Evolutionary conservation across 1,140 invertebrate genomes (phyloP).

Genomic region (Drosophila prosaltans): DNA sequence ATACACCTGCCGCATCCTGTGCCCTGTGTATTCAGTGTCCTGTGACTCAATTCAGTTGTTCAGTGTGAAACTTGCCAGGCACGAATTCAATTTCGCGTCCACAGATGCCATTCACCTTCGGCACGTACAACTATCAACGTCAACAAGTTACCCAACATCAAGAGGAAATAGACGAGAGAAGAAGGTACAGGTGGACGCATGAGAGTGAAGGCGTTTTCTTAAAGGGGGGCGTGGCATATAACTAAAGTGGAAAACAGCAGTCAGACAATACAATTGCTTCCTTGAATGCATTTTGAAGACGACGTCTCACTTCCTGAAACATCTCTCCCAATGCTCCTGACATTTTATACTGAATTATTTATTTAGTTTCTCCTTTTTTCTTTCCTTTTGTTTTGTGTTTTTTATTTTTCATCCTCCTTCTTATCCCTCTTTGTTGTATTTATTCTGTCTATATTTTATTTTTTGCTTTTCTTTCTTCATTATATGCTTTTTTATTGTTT

Average conservation of each 20-base stretch:
- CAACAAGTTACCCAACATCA: constrained; percentile 72
- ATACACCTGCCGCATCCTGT: constrained; percentile 21
- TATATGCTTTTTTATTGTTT: constrained; percentile 61
- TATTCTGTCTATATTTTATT: constrained; percentile 35
- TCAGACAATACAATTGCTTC: constrained; percentile 81
- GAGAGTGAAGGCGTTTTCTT: neutral
- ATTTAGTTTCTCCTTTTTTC: constrained; percentile 51
- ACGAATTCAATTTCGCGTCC: constrained; percentile 82
- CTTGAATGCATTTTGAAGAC: constrained; percentile 68
- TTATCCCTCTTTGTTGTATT: constrained; percentile 30
- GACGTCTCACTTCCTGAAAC: constrained; percentile 56
- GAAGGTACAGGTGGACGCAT: neutral
- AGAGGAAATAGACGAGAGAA: neutral
- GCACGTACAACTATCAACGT: constrained; percentile 80
- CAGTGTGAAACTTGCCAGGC: constrained; percentile 61
- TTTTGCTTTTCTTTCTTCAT: constrained; percentile 38
- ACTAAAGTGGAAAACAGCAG: constrained; percentile 78
- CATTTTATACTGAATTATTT: constrained; percentile 81
- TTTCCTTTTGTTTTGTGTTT: constrained; percentile 43
- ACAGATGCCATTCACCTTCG: constrained; percentile 81
- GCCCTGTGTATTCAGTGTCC: constrained; percentile 16
- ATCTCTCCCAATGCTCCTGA: constrained; percentile 57
- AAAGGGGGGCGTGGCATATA: constrained; percentile 55
- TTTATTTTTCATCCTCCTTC: constrained; percentile 20
- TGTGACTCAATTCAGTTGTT: constrained; percentile 66